Evolutionary conservation across 2,113 vertebrate species (phyloP), one percentile per base, ranked within the genome.

Genomic region (Muntiacus muntjak): DNA sequence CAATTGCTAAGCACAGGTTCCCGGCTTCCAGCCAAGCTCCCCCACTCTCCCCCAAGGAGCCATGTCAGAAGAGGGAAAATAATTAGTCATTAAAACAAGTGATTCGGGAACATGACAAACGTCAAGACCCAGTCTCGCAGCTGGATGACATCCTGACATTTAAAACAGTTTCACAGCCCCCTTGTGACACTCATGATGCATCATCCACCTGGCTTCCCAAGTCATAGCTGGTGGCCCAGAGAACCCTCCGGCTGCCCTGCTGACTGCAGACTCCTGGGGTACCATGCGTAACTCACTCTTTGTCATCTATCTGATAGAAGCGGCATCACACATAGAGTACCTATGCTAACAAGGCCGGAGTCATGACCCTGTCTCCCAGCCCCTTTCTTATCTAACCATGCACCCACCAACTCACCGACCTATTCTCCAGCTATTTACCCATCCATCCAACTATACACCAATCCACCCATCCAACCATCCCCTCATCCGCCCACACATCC

Each of bases 21-120:
- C 12, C 1, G 23, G 84, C 97, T 98, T 86, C 76, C 50, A 93
- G 96, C 96, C 97, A 95, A 93, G 30, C 40, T 76, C 76, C 85
- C 54, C 2, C 17, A 28, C 58, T 79, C 95, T 78, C 60, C 78
- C n/a, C 16, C 45, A 92, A 96, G 94, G 30, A 96, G 50, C 87
- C 88, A 21, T 84, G 90, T 96, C 96, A 98, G 64, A 93, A 95
- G 71, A 98, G 25, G 60, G 52, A 97, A 98, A 91, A 96, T 98
- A 97, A 98, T 98, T 97, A 98, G 97, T 96, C 96, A 97, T 97
- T 96, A 97, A 96, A 97, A 91, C 92, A 87, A 95, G 87, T 94
- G 94, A 92, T 97, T 81, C 76, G 10, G 96, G 89, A 94, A 88
- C 67, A 78, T 89, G 94, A 97, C 78, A 91, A 93, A 92, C 40